phyloP scores from a whole-genome alignment of 1,140 invertebrate species.

The Cepaea nemoralis region DNA sequence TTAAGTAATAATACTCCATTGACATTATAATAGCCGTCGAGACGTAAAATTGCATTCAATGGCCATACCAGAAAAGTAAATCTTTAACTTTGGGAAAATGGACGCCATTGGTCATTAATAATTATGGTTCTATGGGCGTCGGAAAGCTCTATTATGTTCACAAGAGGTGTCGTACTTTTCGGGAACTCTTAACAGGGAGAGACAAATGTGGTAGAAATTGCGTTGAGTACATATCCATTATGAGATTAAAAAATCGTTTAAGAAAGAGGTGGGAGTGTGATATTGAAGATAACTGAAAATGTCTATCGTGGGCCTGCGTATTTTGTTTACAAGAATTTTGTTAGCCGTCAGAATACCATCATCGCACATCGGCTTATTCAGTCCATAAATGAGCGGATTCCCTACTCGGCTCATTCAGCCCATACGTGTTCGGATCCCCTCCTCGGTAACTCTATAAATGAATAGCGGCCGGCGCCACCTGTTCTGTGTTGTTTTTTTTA shows the following conservation, averaged over 20 bases:
- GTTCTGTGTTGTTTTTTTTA: too few relatives aligned
- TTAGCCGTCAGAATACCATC: too few relatives aligned
- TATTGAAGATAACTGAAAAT: too few relatives aligned
- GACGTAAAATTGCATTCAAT: neutral
- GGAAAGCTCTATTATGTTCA: neutral
- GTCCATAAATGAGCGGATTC: too few relatives aligned
- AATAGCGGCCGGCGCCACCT: too few relatives aligned
- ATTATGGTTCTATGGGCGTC: neutral
- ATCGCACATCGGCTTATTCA: too few relatives aligned
- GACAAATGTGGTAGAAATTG: neutral
- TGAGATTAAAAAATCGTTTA: neutral
- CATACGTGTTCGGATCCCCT: too few relatives aligned
- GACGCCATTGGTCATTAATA: neutral
- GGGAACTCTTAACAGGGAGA: neutral
- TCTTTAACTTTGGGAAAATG: neutral
- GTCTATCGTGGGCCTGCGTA: too few relatives aligned
- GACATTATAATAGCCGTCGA: neutral
- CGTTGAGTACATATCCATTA: neutral
- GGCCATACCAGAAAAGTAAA: neutral
- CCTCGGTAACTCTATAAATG: too few relatives aligned
- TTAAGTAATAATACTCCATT: conserved; percentile 16
- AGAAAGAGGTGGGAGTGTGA: too few relatives aligned
- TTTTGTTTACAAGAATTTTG: too few relatives aligned
- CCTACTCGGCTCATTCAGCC: too few relatives aligned
- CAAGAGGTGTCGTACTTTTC: neutral